Conservation (phyloP, 1,140 invertebrate genomes). For the Lepeophtheirus salmonis region DNA sequence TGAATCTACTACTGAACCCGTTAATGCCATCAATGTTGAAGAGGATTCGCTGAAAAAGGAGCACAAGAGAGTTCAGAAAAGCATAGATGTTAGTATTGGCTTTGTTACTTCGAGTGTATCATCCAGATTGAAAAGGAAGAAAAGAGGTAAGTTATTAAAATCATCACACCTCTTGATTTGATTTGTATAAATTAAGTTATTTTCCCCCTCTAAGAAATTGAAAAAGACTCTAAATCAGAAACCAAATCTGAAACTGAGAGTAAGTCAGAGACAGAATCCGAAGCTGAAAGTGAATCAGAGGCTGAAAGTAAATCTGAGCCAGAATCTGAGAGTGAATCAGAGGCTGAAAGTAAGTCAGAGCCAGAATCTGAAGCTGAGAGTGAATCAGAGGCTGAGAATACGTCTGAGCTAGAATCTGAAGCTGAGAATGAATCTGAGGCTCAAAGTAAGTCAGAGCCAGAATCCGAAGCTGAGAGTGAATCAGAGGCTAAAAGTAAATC, state of each 20-base stretch:
- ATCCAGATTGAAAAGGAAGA: neutral
- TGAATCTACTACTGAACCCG: slow-evolving; percentile 22
- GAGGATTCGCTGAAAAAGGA: slow-evolving; percentile 7
- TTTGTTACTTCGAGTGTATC: slow-evolving; percentile 8
- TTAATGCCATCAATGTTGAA: slow-evolving; percentile 27
- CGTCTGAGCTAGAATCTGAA: slow-evolving; percentile 19
- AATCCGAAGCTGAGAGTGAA: slow-evolving; percentile 20
- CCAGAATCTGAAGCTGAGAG: slow-evolving; percentile 32
- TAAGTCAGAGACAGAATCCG: slow-evolving; percentile 19
- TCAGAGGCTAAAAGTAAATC: slow-evolving; percentile 24
- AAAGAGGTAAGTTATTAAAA: neutral
- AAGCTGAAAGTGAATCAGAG: slow-evolving; percentile 13
- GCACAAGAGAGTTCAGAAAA: slow-evolving; percentile 3
- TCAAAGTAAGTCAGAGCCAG: slow-evolving; percentile 23
- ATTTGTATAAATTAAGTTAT: neutral
- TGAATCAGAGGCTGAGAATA: slow-evolving; percentile 26
- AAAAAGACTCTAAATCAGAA: neutral
- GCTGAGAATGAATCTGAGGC: slow-evolving; percentile 24
- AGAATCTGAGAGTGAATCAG: slow-evolving; percentile 27
- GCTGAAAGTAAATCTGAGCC: slow-evolving; percentile 28
- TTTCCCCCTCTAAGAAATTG: neutral
- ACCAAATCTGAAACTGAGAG: slow-evolving; percentile 11
- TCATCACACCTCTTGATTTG: neutral
- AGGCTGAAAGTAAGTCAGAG: slow-evolving; percentile 27
- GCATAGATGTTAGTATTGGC: slow-evolving; percentile 16